Percentiles rank a stretch among this genome's conserved stretches.
These are phyloP conservation scores for Leistus spinibarbis DNA, from an alignment of 2,888 invertebrate species.

Conservation along the genomic window DNA sequence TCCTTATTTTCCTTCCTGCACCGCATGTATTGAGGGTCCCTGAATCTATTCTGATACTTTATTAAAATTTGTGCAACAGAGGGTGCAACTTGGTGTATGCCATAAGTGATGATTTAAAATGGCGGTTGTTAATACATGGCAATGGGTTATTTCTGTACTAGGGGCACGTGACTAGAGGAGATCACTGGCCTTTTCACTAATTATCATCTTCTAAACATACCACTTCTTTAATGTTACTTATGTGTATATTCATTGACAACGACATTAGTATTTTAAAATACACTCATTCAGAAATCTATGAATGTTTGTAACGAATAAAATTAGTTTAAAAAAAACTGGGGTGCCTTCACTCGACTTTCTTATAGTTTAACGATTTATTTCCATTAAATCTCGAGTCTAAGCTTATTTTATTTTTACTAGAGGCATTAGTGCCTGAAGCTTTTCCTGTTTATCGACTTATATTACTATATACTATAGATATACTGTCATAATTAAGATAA, in stretches of 20 bases:
- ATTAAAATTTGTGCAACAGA: no score
- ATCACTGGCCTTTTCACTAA: slow-evolving; percentile 31
- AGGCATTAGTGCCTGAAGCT: no score
- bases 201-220: slow-evolving; percentile 8
- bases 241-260: neutral
- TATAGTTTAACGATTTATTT: no score
- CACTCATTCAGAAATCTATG: neutral
- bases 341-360: no score
- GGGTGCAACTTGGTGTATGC: no score
- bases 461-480: neutral
- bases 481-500: neutral
- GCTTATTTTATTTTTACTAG: no score
- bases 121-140: neutral
- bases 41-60: no score
- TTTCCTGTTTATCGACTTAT: neutral
- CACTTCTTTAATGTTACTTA: neutral
- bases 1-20: no score
- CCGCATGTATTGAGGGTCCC: no score
- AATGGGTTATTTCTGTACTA: slow-evolving; percentile 18
- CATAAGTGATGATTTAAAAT: slow-evolving; percentile 12
- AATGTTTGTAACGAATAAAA: no score
- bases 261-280: neutral
- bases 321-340: no score
- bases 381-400: no score
- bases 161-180: slow-evolving; percentile 23